Evolutionary conservation across 1,140 invertebrate species (phyloP), one percentile per base, ranked within the genome.

Genomic region (Andrena cerasifolii): DNA sequence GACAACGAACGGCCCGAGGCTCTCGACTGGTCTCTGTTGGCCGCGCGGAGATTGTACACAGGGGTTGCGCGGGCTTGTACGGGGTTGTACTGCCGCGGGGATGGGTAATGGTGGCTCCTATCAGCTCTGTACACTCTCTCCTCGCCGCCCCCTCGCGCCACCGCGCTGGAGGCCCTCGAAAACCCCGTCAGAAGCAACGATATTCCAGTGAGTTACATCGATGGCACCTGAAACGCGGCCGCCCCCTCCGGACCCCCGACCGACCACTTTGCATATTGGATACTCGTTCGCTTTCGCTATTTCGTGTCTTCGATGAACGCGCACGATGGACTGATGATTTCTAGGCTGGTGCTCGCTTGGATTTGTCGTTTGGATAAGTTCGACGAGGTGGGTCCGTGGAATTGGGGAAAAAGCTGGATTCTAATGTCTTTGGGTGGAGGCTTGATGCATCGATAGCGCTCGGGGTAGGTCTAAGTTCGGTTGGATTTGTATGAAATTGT

Each of bases 41-140:
- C 28, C 73, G 54, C 70, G 47, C 82, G 54, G 51, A 65, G 83
- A 82, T 84, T 85, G 82, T 81, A 85, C 75, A 72, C 61, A 75
- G 74, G 79, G 70, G 65, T 79, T 79, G 79, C 10, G 4, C 36
- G 36, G 36, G 36, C 36, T 40, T 40, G 36, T 40, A 40, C 36
- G 36, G 36, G 36, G 4, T 40, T 40, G 36, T 40, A 40, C 36
- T 10, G 36, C 36, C 10, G 62, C 24, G 54, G 80, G 84, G 83
- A 67, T 83, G 83, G 83, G 83, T 86, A 86, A 86, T 86, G 77
- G 83, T 75, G 61, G 71, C 56, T 77, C 83, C 76, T 86, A 86
- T 86, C 84, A 85, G 84, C 70, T 71, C 84, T 61, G 81, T 78
- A 78, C 84, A 86, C 80, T 83, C 84, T 73, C 56, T 43, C 65